These are phyloP conservation scores for Neodiprion virginianus DNA, from an alignment of 1,140 invertebrate genomes.

Conservation along the genomic window DNA sequence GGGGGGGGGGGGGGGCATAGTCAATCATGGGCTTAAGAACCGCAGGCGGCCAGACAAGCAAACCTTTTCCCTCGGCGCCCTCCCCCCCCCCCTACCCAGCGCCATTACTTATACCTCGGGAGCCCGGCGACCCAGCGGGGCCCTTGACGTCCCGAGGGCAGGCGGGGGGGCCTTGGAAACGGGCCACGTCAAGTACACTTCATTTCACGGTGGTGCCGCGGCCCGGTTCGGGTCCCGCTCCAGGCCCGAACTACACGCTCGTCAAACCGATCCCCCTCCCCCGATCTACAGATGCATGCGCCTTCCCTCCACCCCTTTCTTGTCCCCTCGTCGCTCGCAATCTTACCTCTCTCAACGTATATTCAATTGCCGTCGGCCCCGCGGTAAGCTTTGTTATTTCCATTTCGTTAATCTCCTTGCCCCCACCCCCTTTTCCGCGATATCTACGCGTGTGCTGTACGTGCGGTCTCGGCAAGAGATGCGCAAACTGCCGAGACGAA, in stretches of 20 bases:
- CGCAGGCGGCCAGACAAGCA: conserved; percentile 6
- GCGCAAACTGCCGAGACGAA: no score
- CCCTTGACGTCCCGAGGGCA: conserved; percentile 1
- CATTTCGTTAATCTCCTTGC: no score
- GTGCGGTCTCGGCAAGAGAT: neutral
- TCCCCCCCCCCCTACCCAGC: neutral
- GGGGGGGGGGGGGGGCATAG: neutral
- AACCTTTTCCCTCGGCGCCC: neutral
- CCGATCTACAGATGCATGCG: no score
- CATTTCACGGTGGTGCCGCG: neutral
- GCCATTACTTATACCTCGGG: neutral
- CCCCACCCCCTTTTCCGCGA: no score
- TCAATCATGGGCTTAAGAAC: conserved; percentile 7
- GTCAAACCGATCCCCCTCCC: neutral
- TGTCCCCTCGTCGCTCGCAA: no score
- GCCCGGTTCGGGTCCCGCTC: neutral
- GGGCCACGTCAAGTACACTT: conserved; percentile 5
- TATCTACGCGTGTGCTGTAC: no score
- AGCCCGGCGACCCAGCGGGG: neutral
- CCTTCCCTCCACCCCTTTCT: no score
- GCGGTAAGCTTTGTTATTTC: no score
- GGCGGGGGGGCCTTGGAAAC: neutral
- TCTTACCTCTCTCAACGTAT: no score
- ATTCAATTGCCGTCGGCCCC: no score
- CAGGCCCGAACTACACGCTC: neutral